phyloP scores from a whole-genome alignment of 2,888 invertebrate species.

The Drosophila meridionalis region DNA sequence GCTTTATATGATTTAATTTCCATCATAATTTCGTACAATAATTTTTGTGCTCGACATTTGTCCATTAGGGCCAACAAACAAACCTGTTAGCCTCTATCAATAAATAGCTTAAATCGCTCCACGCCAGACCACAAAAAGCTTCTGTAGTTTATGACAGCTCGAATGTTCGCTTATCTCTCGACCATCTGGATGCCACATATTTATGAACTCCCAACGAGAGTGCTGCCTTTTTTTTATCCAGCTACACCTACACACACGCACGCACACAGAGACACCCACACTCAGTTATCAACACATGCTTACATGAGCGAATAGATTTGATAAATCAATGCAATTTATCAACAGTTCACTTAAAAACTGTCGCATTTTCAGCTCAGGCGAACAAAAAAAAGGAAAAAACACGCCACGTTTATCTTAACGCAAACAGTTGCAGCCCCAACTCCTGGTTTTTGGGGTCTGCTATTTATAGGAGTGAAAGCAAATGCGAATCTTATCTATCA shows the following conservation, averaged over 20 bases:
- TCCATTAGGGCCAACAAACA: conserved; percentile 51
- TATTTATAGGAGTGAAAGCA: conserved; percentile 7
- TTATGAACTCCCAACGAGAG: conserved; percentile 49
- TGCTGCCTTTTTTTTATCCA: conserved; percentile 21
- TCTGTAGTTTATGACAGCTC: conserved; percentile 66
- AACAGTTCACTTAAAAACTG: conserved; percentile 74
- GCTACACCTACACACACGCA: conserved; percentile 10
- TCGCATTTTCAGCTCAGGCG: conserved; percentile 42
- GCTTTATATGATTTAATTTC: conserved; percentile 14
- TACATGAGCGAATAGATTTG: conserved; percentile 56
- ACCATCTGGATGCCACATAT: conserved; percentile 67
- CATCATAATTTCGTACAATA: conserved; percentile 20
- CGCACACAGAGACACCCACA: conserved; percentile 7
- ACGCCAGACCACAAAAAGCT: conserved; percentile 29
- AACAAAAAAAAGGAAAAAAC: conserved; percentile 7
- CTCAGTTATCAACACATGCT: conserved; percentile 13
- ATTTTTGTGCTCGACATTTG: conserved; percentile 15
- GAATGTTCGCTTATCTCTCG: conserved; percentile 57
- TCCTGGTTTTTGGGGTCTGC: not conserved
- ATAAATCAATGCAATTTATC: conserved; percentile 79
- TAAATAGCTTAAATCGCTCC: conserved; percentile 61
- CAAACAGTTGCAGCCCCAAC: conserved; percentile 49
- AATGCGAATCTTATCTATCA: conserved; percentile 65
- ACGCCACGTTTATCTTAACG: conserved; percentile 58
- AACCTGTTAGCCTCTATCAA: conserved; percentile 75